These are phyloP conservation scores for Magallana ariakensis DNA, from an alignment of 1,140 invertebrate species.

Conservation along the genomic window DNA sequence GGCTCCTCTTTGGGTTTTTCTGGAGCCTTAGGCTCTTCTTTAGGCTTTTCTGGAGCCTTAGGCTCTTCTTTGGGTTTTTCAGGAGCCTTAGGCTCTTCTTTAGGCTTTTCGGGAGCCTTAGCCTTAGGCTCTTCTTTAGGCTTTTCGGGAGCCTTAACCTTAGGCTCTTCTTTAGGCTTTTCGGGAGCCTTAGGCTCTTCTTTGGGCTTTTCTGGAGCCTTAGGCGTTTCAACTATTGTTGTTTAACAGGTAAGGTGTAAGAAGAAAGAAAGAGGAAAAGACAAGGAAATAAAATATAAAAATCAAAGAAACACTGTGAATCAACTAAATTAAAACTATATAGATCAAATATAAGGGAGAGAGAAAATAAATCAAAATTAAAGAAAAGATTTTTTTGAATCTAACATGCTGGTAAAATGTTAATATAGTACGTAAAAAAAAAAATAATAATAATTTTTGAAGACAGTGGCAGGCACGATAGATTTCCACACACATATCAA, in stretches of 20 bases:
- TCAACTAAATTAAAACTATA: conserved; percentile 24
- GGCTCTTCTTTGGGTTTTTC: conserved; percentile 10
- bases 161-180: conserved; percentile 38
- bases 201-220: not conserved
- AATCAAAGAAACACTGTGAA: conserved; percentile 11
- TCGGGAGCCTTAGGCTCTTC: conserved; percentile 11
- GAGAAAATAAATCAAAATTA: not conserved
- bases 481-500: conserved; percentile 2
- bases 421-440: conserved; percentile 18
- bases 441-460: not conserved
- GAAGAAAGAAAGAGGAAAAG: conserved; percentile 18
- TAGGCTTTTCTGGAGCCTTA: conserved; percentile 41
- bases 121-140: conserved; percentile 52
- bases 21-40: conserved; percentile 38
- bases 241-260: conserved; percentile 29
- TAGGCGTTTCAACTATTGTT: not conserved
- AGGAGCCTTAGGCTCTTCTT: conserved; percentile 23
- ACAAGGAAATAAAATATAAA: conserved; percentile 11
- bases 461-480: conserved; percentile 10
- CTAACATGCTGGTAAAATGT: conserved; percentile 40
- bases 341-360: conserved; percentile 28
- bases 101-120: conserved; percentile 32
- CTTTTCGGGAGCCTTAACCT: conserved; percentile 31
- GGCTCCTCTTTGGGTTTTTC: conserved; percentile 53
- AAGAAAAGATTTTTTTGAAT: conserved; percentile 24